Percentiles rank a stretch among this genome's conserved stretches.
Conservation (phyloP, 1,140 invertebrate genomes). For the Listronotus bonariensis region DNA sequence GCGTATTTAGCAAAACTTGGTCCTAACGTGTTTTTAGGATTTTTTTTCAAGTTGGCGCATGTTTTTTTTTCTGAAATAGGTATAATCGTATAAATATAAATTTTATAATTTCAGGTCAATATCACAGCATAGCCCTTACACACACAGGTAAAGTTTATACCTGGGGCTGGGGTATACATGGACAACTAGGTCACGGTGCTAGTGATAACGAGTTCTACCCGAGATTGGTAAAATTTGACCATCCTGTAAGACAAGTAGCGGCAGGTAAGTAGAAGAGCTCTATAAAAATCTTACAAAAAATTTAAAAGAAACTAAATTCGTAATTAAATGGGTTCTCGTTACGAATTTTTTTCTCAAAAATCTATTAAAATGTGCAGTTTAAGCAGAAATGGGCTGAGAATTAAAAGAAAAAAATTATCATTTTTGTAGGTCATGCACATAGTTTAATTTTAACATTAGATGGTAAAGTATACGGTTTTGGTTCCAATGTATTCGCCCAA, state of each 20-base stretch:
- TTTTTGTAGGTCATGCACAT: conserved; percentile 70
- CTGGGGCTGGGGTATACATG: conserved; percentile 84
- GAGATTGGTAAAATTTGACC: conserved; percentile 52
- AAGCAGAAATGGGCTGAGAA: no score
- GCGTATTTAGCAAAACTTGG: no score
- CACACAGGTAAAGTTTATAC: conserved; percentile 69
- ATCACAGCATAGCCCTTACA: conserved; percentile 77
- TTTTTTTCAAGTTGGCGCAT: no score
- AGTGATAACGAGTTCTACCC: conserved; percentile 70
- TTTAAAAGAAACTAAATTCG: no score
- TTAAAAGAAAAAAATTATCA: no score
- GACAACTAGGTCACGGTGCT: conserved; percentile 77
- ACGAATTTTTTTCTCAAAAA: no score
- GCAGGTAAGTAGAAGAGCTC: conserved; percentile 32
- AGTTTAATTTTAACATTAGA: conserved; percentile 67
- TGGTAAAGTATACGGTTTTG: conserved; percentile 74
- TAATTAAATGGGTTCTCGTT: no score
- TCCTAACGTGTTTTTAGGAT: no score
- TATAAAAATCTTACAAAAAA: no score
- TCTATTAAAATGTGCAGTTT: no score
- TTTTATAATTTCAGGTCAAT: conserved; percentile 61
- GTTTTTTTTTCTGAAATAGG: no score
- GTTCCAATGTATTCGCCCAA: conserved; percentile 80
- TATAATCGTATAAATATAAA: no score
- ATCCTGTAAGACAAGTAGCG: conserved; percentile 61